Percentiles rank a stretch among this genome's conserved stretches.
Evolutionary conservation across 2,888 invertebrate genomes (phyloP).

Genomic region (Coelogynopora nodosa): DNA sequence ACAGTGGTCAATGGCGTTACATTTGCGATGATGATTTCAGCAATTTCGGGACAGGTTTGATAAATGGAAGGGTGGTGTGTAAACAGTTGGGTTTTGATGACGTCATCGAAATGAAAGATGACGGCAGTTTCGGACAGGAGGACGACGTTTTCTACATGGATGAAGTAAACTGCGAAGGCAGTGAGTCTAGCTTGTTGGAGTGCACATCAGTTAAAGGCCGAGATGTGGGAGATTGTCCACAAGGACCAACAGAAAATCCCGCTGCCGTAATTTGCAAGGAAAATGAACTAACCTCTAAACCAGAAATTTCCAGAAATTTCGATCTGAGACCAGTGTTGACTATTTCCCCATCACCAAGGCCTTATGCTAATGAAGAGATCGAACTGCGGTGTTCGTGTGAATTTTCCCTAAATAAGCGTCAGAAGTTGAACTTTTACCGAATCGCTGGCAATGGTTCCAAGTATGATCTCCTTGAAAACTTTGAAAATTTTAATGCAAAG

Average conservation of each 20-base stretch:
- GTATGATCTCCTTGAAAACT: not conserved
- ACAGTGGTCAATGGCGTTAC: not conserved
- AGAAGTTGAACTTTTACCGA: not conserved
- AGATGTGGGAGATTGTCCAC: not conserved
- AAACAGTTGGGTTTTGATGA: not conserved
- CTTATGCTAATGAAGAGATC: not conserved
- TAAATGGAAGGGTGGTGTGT: not conserved
- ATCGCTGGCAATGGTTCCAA: not conserved
- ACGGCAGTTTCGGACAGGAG: not conserved
- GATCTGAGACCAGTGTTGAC: not conserved
- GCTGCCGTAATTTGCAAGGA: not conserved
- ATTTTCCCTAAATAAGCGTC: not conserved
- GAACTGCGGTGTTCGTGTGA: not conserved
- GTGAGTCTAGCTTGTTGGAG: not conserved
- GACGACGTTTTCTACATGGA: not conserved
- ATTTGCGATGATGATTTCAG: not conserved
- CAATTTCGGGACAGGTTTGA: not conserved
- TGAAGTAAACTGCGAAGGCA: not conserved
- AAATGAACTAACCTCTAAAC: not conserved
- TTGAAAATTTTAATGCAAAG: not conserved
- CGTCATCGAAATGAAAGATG: not conserved
- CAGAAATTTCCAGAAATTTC: not conserved
- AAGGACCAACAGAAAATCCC: not conserved
- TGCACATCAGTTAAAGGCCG: not conserved
- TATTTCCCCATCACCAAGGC: not conserved